These are phyloP conservation scores for Pantala flavescens DNA, from an alignment of 1,140 invertebrate species.

Conservation along the genomic window DNA sequence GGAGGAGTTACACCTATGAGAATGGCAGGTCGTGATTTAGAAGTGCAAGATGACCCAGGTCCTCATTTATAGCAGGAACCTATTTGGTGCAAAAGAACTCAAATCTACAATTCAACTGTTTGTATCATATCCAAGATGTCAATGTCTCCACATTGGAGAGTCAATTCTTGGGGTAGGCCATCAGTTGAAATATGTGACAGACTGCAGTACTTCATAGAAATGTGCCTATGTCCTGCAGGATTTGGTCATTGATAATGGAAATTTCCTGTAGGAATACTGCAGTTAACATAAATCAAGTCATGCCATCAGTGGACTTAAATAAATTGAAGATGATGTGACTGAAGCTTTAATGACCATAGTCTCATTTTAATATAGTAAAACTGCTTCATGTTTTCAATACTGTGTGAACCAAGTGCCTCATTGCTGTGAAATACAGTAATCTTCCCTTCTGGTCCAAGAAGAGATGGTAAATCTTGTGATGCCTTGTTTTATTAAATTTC, in stretches of 20 bases:
- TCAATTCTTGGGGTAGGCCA: not conserved
- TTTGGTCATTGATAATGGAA: not conserved
- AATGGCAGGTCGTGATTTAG: constrained; percentile 15
- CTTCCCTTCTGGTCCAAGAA: constrained; percentile 14
- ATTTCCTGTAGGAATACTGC: not conserved
- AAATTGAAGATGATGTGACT: not conserved
- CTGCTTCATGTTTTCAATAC: constrained; percentile 12
- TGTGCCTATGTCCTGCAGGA: not conserved
- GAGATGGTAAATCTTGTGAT: constrained; percentile 10
- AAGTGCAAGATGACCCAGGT: constrained; percentile 16
- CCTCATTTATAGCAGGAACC: constrained; percentile 22
- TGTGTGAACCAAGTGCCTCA: constrained; percentile 15
- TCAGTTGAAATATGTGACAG: constrained; percentile 12
- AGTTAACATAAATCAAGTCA: not conserved
- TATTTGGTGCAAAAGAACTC: constrained; percentile 8
- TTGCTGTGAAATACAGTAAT: constrained; percentile 13
- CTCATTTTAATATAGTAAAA: constrained; percentile 12
- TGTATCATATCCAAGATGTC: not conserved
- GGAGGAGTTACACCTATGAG: not conserved
- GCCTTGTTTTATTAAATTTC: constrained; percentile 2
- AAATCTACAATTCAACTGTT: not conserved
- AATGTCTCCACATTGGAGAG: constrained; percentile 15
- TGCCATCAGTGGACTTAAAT: not conserved
- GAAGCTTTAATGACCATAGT: constrained; percentile 9
- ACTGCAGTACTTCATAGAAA: constrained; percentile 2